A percentile compares a stretch with the other conserved stretches of the same genome.
phyloP scores from a whole-genome alignment of 53 echinoderm and acorn worm genomes.

The Crossaster papposus region DNA sequence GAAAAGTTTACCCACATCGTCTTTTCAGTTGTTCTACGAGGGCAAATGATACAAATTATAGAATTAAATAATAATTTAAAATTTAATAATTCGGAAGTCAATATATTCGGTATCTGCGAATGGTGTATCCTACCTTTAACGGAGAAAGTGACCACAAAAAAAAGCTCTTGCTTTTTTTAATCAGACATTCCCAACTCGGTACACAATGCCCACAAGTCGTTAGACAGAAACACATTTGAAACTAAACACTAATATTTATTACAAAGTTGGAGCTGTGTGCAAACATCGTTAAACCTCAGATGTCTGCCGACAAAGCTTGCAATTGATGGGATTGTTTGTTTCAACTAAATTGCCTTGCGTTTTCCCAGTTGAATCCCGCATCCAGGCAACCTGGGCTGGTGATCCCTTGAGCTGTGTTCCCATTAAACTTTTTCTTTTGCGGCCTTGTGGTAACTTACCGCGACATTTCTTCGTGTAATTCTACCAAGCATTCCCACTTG shows the following conservation, averaged over 20 bases:
- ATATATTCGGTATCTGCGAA: too few species aligned
- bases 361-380: neutral
- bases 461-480: too few species aligned
- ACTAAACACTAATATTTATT: neutral
- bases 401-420: too few species aligned
- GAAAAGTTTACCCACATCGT: too few species aligned
- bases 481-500: too few species aligned
- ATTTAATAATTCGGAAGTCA: too few species aligned
- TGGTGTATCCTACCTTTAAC: too few species aligned
- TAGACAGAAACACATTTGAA: neutral
- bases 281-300: constrained; percentile 43
- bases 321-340: neutral
- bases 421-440: too few species aligned
- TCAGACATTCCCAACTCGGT: neutral
- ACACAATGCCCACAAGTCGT: neutral
- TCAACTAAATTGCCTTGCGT: constrained; percentile 21
- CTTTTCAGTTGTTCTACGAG: too few species aligned
- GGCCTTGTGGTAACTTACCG: too few species aligned
- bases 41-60: too few species aligned
- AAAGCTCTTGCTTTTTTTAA: neutral
- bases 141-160: neutral
- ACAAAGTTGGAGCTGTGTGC: constrained; percentile 13
- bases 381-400: neutral
- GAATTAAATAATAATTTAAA: too few species aligned
- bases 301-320: constrained; percentile 23